Percentiles rank a stretch among this genome's conserved stretches.
phyloP scores from a whole-genome alignment of 53 echinoderm and acorn worm genomes.

The Antedon mediterranea region DNA sequence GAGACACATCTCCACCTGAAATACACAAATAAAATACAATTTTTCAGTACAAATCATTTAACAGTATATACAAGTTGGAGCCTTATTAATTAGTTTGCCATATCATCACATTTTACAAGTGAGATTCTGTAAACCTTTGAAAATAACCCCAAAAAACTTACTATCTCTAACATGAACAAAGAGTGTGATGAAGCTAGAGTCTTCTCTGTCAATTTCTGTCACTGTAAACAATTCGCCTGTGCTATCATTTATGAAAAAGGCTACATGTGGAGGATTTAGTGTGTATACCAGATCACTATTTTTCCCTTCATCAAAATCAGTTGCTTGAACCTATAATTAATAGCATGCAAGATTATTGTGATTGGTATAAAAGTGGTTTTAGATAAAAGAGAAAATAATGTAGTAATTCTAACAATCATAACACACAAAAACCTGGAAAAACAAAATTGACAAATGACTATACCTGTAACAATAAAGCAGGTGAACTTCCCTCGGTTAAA shows the following conservation, averaged over 20 bases:
- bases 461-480: neutral
- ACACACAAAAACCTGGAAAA: too few species aligned
- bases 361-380: too few species aligned
- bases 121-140: too few species aligned
- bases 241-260: slow-evolving; percentile 53
- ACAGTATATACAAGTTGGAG: too few species aligned
- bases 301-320: slow-evolving; percentile 46
- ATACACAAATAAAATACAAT: neutral
- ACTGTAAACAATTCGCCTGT: slow-evolving; percentile 48
- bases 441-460: too few species aligned
- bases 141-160: neutral
- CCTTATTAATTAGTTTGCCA: too few species aligned
- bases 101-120: too few species aligned
- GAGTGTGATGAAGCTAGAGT: neutral
- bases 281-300: slow-evolving; percentile 64
- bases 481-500: slow-evolving; percentile 53
- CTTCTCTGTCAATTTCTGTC: slow-evolving; percentile 7
- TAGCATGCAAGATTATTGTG: too few species aligned
- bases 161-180: neutral
- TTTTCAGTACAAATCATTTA: too few species aligned
- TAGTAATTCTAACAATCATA: too few species aligned
- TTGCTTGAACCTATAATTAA: slow-evolving; percentile 29
- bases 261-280: slow-evolving; percentile 27
- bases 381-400: neutral
- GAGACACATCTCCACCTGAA: slow-evolving; percentile 52